Evolutionary conservation across 2,113 vertebrate species (phyloP).

Genomic region (Hemibagrus wyckioides): DNA sequence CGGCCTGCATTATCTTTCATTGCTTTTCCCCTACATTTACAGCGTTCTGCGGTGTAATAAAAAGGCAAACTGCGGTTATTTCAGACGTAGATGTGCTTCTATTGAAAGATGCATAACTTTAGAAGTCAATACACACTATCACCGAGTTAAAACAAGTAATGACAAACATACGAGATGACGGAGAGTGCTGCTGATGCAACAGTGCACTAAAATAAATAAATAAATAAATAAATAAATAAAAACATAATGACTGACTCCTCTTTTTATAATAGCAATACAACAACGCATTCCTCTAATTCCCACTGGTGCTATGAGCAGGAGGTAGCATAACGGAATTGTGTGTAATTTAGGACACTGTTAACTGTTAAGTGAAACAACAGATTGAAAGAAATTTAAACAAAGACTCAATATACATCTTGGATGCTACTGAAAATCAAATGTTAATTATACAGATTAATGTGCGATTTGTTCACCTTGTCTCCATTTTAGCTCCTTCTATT

Average conservation of each 20-base stretch:
- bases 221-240: background rate
- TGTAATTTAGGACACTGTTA: no score
- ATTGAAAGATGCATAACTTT: slow-evolving; percentile 69
- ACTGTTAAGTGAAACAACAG: no score
- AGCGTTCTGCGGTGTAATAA: slow-evolving; percentile 13
- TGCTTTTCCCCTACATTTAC: slow-evolving; percentile 6
- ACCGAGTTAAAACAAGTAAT: slow-evolving; percentile 53
- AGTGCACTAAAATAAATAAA: background rate
- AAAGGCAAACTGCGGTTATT: slow-evolving; percentile 1
- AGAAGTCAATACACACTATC: slow-evolving; percentile 63
- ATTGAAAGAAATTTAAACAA: no score
- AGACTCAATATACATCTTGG: no score
- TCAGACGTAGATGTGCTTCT: slow-evolving; percentile 54
- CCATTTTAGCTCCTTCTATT: no score
- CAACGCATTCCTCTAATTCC: no score
- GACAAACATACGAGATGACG: background rate
- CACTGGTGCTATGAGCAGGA: no score
- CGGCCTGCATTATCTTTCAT: slow-evolving; percentile 8
- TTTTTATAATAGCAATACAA: background rate
- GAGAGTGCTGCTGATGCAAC: background rate
- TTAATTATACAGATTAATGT: no score
- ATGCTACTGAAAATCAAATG: no score
- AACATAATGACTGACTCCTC: background rate
- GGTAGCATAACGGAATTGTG: no score
- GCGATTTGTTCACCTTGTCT: no score